Evolutionary conservation across 2,113 vertebrate species (phyloP).

Genomic region (Phylloscopus trochilus): DNA sequence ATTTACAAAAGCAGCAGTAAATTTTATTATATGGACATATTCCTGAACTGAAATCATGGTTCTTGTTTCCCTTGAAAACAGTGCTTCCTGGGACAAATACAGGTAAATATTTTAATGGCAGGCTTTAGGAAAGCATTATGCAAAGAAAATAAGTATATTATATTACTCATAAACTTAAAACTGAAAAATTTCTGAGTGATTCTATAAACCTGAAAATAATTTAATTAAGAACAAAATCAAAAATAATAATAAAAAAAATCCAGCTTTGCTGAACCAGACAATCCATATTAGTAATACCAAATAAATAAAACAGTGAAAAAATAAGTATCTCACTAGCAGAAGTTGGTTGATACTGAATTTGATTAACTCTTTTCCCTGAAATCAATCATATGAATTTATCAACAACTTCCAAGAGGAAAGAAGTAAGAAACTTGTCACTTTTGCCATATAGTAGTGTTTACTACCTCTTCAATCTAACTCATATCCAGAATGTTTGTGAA

Average conservation of each 20-base stretch:
- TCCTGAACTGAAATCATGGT: slow-evolving; percentile 64
- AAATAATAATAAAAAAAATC: not conserved
- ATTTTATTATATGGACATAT: slow-evolving; percentile 55
- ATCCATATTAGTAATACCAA: slow-evolving; percentile 12
- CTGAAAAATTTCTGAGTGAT: slow-evolving; percentile 16
- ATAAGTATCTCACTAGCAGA: not conserved
- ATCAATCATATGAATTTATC: slow-evolving; percentile 17
- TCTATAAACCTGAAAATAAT: slow-evolving; percentile 43
- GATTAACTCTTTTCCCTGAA: slow-evolving; percentile 36
- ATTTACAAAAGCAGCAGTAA: slow-evolving; percentile 79
- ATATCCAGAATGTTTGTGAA: slow-evolving; percentile 47
- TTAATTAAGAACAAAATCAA: not conserved
- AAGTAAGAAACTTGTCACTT: slow-evolving; percentile 48
- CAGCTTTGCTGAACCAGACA: slow-evolving; percentile 48
- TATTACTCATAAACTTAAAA: slow-evolving; percentile 25
- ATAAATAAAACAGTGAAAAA: slow-evolving; percentile 21
- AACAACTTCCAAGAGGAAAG: slow-evolving; percentile 39
- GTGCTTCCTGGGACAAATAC: slow-evolving; percentile 53
- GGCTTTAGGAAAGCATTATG: slow-evolving; percentile 25
- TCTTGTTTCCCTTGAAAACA: slow-evolving; percentile 65
- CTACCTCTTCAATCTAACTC: slow-evolving; percentile 42
- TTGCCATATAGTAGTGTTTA: slow-evolving; percentile 35
- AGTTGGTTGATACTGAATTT: not conserved
- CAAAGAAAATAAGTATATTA: slow-evolving; percentile 40
- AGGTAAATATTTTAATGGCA: slow-evolving; percentile 63